Conservation (phyloP, 64 coral and sea anemone species). For the Stichodactyla helianthus region DNA sequence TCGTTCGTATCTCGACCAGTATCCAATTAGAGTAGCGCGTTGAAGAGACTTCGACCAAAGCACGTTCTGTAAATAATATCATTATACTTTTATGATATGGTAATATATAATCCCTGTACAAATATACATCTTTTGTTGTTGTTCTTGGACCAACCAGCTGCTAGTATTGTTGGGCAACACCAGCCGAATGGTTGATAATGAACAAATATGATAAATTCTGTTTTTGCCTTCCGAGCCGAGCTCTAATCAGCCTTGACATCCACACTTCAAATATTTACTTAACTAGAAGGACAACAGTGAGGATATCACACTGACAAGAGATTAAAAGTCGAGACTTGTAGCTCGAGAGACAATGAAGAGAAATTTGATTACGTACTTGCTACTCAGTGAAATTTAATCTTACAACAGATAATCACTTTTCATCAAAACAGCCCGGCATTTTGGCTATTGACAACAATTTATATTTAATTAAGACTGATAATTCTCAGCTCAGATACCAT, state of each 20-base stretch:
- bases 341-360: neutral
- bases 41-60: neutral
- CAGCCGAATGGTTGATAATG: neutral
- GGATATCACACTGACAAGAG: neutral
- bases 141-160: neutral
- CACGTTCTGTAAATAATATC: neutral
- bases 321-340: neutral
- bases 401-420: neutral
- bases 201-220: neutral
- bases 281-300: neutral
- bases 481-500: too few species aligned
- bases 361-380: neutral
- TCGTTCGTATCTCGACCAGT: neutral
- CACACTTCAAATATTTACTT: neutral
- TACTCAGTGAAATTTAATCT: neutral
- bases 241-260: neutral
- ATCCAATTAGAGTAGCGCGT: neutral
- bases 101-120: neutral
- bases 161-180: neutral
- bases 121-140: neutral
- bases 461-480: neutral
- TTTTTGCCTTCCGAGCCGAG: neutral
- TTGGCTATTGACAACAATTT: neutral
- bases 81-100: neutral
- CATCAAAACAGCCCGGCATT: neutral